Conservation (phyloP, 1,140 invertebrate species). For the Euwallacea similis region DNA sequence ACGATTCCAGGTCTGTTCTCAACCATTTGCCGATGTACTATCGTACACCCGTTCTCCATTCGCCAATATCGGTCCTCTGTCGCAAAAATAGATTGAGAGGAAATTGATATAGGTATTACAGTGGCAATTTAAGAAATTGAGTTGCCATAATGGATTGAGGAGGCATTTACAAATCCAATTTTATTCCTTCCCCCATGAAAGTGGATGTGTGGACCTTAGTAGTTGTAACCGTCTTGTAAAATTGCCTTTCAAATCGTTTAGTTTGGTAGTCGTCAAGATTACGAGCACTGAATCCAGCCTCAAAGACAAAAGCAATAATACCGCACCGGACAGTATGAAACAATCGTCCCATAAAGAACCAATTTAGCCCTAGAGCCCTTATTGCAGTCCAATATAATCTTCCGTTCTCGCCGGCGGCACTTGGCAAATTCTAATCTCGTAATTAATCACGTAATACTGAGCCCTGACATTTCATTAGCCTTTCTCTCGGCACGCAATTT, state of each 20-base stretch:
- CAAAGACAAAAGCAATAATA: too few species aligned
- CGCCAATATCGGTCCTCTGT: slow-evolving; percentile 42
- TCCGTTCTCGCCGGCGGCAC: slow-evolving; percentile 22
- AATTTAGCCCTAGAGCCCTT: slow-evolving; percentile 3
- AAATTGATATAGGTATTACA: slow-evolving; percentile 37
- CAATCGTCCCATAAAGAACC: neutral
- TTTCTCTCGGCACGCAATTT: slow-evolving; percentile 32
- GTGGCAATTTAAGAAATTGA: slow-evolving; percentile 37
- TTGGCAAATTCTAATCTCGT: slow-evolving; percentile 34
- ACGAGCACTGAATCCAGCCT: too few species aligned
- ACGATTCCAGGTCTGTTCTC: too few species aligned
- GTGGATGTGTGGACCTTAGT: neutral
- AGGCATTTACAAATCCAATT: slow-evolving; percentile 37
- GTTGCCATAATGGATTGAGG: slow-evolving; percentile 35
- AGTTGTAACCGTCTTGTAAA: too few species aligned
- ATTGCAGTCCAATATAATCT: slow-evolving; percentile 27
- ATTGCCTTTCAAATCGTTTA: too few species aligned
- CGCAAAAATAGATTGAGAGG: slow-evolving; percentile 33
- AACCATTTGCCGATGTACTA: neutral
- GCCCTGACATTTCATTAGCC: slow-evolving; percentile 36
- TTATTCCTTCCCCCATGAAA: slow-evolving; percentile 14
- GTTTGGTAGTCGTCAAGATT: too few species aligned
- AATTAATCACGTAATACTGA: slow-evolving; percentile 31
- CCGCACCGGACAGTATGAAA: too few species aligned
- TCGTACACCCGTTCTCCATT: slow-evolving; percentile 18